phyloP scores from a whole-genome alignment of 2,797 vertebrate species.

The Sebastes trivittatus region DNA sequence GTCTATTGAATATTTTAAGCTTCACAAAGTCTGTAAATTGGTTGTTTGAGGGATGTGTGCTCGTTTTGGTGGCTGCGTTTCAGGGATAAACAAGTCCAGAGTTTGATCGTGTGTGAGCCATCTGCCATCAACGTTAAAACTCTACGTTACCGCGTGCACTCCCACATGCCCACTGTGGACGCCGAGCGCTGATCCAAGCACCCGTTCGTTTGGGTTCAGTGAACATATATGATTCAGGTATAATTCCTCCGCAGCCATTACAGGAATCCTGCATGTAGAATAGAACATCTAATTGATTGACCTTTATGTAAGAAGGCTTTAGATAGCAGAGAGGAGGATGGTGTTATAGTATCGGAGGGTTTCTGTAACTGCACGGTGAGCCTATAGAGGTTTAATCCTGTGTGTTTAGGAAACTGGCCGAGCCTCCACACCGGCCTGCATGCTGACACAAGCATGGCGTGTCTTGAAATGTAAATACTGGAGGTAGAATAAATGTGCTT shows the following conservation, averaged over 20 bases:
- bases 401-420: too few relatives aligned
- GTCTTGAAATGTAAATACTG: constrained; percentile 8
- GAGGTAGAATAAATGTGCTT: background rate
- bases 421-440: too few relatives aligned
- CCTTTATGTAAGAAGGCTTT: background rate
- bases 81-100: background rate
- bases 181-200: background rate
- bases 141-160: background rate
- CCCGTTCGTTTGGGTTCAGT: background rate
- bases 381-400: background rate
- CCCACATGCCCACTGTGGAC: background rate
- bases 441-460: background rate
- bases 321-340: background rate
- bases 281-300: background rate
- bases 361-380: background rate
- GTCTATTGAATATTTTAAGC: constrained; percentile 29
- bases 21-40: constrained; percentile 19
- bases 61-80: background rate
- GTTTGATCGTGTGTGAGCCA: background rate
- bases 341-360: background rate
- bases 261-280: background rate
- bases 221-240: constrained; percentile 11
- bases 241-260: constrained; percentile 7
- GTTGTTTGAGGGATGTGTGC: constrained; percentile 16
- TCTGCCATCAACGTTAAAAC: background rate